phyloP scores from a whole-genome alignment of 1,140 invertebrate genomes.

The Nylanderia fulva region DNA sequence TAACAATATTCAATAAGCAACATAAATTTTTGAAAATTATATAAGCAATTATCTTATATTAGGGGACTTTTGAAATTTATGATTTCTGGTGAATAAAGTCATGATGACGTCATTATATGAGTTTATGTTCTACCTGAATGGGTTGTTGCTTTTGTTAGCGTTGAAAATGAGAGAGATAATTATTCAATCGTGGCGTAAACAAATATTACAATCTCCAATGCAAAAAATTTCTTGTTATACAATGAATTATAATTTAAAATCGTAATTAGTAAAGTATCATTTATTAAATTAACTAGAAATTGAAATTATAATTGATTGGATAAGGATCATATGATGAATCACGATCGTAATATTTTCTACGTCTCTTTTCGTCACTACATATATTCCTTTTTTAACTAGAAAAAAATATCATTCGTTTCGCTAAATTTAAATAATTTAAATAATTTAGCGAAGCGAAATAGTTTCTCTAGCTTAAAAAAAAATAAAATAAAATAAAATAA shows the following conservation, averaged over 20 bases:
- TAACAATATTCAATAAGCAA: too few species aligned
- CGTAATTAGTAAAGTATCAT: constrained; percentile 7
- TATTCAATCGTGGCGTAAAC: neutral
- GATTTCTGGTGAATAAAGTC: too few species aligned
- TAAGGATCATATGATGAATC: neutral
- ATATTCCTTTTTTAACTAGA: neutral
- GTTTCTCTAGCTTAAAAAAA: too few species aligned
- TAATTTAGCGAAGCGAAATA: neutral
- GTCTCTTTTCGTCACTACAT: neutral
- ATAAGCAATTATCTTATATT: too few species aligned
- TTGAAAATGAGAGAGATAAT: neutral
- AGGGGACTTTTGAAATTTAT: too few species aligned
- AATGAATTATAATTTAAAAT: constrained; percentile 33
- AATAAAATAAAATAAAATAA: too few species aligned
- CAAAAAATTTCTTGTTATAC: neutral
- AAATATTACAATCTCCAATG: neutral
- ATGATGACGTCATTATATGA: too few species aligned
- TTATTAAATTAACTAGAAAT: constrained; percentile 26
- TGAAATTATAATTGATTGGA: constrained; percentile 12
- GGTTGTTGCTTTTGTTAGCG: neutral
- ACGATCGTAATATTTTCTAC: neutral
- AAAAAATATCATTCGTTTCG: neutral
- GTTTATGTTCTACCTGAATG: too few species aligned
- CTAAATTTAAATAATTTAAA: neutral
- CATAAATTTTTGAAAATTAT: too few species aligned